phyloP scores from a whole-genome alignment of 2,797 vertebrate genomes.

The Pantherophis alleghaniensis region DNA sequence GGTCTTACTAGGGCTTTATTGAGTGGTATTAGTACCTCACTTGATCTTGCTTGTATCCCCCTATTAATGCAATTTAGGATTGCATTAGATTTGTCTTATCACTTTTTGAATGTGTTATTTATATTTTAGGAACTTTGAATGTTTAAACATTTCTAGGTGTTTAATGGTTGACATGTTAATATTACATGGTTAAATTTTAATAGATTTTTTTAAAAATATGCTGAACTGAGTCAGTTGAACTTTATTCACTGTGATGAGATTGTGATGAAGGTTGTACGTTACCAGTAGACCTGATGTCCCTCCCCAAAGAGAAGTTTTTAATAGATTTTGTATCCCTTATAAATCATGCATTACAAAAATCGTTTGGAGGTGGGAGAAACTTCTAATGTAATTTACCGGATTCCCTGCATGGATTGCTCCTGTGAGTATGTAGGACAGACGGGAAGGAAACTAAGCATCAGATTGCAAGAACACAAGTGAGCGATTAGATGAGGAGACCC shows the following conservation, averaged over 20 bases:
- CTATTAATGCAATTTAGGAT: no score
- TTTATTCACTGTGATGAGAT: neutral
- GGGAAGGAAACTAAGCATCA: neutral
- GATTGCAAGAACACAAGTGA: neutral
- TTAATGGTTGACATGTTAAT: neutral
- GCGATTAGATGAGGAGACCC: neutral
- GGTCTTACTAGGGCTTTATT: no score
- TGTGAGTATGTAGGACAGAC: neutral
- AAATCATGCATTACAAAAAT: neutral
- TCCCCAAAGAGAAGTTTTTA: neutral
- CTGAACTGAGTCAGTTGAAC: neutral
- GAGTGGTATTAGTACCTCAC: no score
- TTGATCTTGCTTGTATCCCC: no score
- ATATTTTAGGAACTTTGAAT: neutral
- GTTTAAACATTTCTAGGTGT: neutral
- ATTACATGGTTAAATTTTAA: neutral
- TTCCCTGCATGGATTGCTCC: neutral
- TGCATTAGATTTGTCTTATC: neutral
- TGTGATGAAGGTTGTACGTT: neutral
- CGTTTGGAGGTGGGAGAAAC: neutral
- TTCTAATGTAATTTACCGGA: neutral
- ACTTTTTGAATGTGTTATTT: neutral
- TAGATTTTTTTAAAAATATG: neutral
- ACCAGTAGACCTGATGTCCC: neutral
- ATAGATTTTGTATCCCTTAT: neutral